Conservation (phyloP, 2,797 vertebrate genomes). For the Pangasius mekongensis region DNA sequence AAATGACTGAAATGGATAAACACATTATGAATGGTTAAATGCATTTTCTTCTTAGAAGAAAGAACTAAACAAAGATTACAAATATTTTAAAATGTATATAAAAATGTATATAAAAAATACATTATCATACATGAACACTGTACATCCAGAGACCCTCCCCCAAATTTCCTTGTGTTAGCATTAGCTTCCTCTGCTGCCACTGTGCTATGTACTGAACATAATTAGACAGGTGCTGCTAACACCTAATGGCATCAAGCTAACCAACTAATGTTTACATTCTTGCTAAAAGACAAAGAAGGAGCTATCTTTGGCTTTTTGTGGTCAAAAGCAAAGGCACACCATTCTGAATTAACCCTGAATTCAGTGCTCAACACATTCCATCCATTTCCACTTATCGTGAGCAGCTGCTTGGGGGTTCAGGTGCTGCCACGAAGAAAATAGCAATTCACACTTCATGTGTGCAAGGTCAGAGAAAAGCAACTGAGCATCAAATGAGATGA, state of each 20-base stretch:
- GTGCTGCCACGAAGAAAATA: constrained; percentile 40
- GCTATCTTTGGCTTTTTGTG: not conserved
- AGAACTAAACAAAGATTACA: no score
- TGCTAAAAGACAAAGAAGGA: not conserved
- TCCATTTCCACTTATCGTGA: not conserved
- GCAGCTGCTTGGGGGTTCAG: not conserved
- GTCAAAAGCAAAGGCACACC: not conserved
- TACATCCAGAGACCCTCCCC: not conserved
- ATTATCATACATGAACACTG: not conserved
- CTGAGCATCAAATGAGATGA: constrained; percentile 61
- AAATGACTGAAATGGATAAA: not conserved
- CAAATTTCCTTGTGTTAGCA: not conserved
- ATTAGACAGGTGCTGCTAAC: not conserved
- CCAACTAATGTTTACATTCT: not conserved
- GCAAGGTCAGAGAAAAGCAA: constrained; percentile 49
- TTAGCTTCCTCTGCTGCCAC: not conserved
- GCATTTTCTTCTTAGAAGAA: not conserved
- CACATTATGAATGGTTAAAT: not conserved
- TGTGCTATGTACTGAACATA: not conserved
- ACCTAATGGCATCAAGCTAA: not conserved
- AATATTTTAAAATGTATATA: not conserved
- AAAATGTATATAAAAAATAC: not conserved
- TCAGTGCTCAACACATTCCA: not conserved
- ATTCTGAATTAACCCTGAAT: constrained; percentile 11
- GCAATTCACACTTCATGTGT: constrained; percentile 43